phyloP scores from a whole-genome alignment of 2,797 vertebrate genomes.

The Orientallactaga sibirica region DNA sequence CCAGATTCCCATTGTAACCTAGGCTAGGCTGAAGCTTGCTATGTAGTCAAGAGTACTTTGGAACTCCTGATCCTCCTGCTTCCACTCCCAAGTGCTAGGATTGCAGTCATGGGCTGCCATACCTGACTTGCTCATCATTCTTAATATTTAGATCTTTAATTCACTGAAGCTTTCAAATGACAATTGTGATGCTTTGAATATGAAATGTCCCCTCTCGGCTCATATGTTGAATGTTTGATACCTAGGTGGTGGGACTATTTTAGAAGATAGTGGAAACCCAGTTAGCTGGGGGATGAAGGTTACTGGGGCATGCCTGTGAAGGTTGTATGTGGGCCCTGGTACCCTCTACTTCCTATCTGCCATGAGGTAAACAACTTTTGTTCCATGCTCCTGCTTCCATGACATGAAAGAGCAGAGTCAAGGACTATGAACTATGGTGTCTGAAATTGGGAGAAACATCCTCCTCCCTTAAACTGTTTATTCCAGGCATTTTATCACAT shows the following conservation, averaged over 20 bases:
- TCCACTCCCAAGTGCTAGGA: not conserved
- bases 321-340: not conserved
- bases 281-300: not conserved
- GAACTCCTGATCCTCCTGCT: not conserved
- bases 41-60: too few species aligned
- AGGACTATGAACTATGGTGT: not conserved
- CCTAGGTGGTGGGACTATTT: not conserved
- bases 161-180: not conserved
- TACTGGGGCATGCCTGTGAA: not conserved
- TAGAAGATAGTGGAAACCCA: not conserved
- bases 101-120: not conserved
- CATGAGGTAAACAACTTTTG: not conserved
- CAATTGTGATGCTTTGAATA: not conserved
- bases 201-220: not conserved
- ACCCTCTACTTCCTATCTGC: not conserved
- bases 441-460: not conserved
- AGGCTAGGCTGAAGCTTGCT: too few species aligned
- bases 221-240: not conserved
- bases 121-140: not conserved
- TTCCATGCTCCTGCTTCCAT: not conserved
- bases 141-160: not conserved
- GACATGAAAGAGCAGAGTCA: not conserved
- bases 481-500: not conserved
- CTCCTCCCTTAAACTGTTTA: not conserved
- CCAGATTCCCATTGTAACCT: too few species aligned